A percentile compares a stretch with the other conserved stretches of the same genome.
Evolutionary conservation across 2,113 vertebrate genomes (phyloP).

Genomic region (Abramis brama): DNA sequence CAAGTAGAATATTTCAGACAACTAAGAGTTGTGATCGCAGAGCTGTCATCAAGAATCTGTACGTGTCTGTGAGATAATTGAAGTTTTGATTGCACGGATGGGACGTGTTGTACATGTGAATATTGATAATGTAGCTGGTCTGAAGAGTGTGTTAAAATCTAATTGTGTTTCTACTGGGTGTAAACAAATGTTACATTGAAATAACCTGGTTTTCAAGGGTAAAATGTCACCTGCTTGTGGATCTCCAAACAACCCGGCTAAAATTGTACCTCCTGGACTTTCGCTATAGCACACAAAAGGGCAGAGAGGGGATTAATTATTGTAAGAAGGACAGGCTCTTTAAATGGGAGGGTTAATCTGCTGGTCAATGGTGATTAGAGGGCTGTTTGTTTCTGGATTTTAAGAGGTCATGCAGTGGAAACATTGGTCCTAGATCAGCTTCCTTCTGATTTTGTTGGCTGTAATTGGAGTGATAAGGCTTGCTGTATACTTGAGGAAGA

Average conservation of each 20-base stretch:
- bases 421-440: conserved; percentile 21
- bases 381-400: conserved; percentile 48
- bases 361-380: conserved; percentile 55
- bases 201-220: neutral
- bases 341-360: conserved; percentile 44
- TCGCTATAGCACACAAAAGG: conserved; percentile 1
- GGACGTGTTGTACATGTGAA: neutral
- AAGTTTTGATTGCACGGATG: neutral
- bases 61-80: neutral
- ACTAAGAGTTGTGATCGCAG: conserved; percentile 61
- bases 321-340: conserved; percentile 27
- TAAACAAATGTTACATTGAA: neutral
- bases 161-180: neutral
- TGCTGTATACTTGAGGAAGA: conserved; percentile 65
- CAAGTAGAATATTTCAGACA: conserved; percentile 77
- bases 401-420: conserved; percentile 39
- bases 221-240: conserved; percentile 6
- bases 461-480: conserved; percentile 47
- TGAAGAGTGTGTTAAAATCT: neutral
- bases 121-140: neutral
- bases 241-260: neutral
- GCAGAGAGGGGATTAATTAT: conserved; percentile 34
- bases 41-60: conserved; percentile 36
- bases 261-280: neutral
- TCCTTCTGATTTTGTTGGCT: conserved; percentile 19